A percentile compares a stretch with the other conserved stretches of the same genome.
These are phyloP conservation scores for Scarus forsteni DNA, from an alignment of 2,797 vertebrate genomes.

Conservation along the genomic window DNA sequence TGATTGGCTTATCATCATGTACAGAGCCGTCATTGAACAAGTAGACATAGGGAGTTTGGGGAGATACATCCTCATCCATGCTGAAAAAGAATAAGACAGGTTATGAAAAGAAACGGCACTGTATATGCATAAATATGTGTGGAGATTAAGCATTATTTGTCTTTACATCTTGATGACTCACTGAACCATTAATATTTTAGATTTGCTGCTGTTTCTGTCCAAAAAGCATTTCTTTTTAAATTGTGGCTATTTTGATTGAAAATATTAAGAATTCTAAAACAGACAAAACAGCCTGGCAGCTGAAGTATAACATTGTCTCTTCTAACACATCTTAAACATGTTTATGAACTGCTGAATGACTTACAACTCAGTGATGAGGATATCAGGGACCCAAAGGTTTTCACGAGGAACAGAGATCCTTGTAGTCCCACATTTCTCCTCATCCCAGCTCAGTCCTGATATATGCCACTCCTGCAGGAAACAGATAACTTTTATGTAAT, in stretches of 20 bases:
- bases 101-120: background rate
- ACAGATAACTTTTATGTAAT: background rate
- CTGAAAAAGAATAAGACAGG: background rate
- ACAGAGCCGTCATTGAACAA: conserved; percentile 66
- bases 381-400: conserved; percentile 64
- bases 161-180: no score
- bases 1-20: conserved; percentile 65
- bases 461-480: conserved; percentile 61
- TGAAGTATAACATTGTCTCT: background rate
- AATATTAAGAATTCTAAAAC: no score
- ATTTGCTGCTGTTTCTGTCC: no score
- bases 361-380: conserved; percentile 51
- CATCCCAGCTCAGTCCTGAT: conserved; percentile 61
- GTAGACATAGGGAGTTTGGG: background rate
- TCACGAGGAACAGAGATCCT: conserved; percentile 54
- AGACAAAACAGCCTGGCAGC: no score
- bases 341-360: conserved; percentile 7
- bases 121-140: no score
- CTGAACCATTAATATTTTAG: no score
- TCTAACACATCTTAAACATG: background rate
- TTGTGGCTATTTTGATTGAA: no score
- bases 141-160: no score
- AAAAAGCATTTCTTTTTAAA: no score
- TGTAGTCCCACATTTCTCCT: conserved; percentile 49
- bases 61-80: background rate